Evolutionary conservation across 2,113 vertebrate genomes (phyloP).

Genomic region (Channa argus): DNA sequence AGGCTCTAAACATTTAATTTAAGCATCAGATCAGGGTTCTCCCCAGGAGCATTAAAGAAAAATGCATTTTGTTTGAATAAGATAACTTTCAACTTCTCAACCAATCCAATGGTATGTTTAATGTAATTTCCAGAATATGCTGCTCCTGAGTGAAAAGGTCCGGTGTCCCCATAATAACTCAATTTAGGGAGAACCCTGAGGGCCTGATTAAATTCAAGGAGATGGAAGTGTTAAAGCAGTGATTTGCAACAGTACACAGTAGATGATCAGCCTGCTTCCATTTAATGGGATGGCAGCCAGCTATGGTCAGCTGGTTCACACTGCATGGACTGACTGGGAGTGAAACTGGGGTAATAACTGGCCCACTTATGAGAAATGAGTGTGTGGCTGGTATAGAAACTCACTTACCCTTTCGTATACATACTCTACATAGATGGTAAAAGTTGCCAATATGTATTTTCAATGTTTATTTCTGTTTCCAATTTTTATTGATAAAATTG

Average conservation of each 20-base stretch:
- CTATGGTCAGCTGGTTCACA: not conserved
- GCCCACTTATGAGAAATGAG: slow-evolving; percentile 38
- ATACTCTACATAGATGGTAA: not conserved
- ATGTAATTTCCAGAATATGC: not conserved
- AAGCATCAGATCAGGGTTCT: slow-evolving; percentile 56
- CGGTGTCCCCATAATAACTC: not conserved
- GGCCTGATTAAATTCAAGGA: slow-evolving; percentile 34
- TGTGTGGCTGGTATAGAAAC: slow-evolving; percentile 18
- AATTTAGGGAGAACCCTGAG: slow-evolving; percentile 64
- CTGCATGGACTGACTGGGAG: slow-evolving; percentile 4
- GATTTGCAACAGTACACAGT: slow-evolving; percentile 34
- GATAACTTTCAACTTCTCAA: not conserved
- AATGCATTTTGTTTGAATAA: not conserved
- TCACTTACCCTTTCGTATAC: slow-evolving; percentile 2
- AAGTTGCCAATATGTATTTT: not conserved
- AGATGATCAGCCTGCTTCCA: slow-evolving; percentile 31
- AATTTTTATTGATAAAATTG: not conserved
- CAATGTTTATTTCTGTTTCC: not conserved
- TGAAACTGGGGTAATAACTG: slow-evolving; percentile 44
- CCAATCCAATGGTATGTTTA: slow-evolving; percentile 17
- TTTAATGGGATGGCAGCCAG: slow-evolving; percentile 20
- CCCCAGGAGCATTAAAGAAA: slow-evolving; percentile 36
- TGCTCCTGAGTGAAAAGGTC: not conserved
- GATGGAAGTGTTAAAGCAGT: slow-evolving; percentile 54
- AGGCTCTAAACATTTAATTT: not conserved